phyloP scores from a whole-genome alignment of 2,888 invertebrate genomes.

The Anagyrus pseudococci region DNA sequence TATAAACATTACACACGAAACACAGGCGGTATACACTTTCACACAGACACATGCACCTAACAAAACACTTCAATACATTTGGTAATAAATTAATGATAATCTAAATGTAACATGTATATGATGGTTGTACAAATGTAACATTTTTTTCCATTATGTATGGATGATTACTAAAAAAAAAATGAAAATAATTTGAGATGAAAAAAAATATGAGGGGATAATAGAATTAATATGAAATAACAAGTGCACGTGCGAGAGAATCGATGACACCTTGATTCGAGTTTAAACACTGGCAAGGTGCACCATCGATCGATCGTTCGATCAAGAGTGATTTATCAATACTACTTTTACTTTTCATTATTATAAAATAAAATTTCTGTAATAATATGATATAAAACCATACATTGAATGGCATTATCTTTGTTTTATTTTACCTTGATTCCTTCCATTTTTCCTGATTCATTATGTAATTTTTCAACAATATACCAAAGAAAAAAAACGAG shows the following conservation, averaged over 20 bases:
- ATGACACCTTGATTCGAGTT: constrained; percentile 29
- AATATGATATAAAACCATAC: constrained; percentile 61
- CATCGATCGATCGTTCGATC: constrained; percentile 51
- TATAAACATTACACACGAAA: constrained; percentile 14
- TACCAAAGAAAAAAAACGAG: background rate
- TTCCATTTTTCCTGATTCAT: background rate
- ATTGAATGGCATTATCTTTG: constrained; percentile 55
- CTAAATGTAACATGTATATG: constrained; percentile 63
- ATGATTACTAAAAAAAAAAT: constrained; percentile 49
- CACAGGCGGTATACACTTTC: constrained; percentile 20
- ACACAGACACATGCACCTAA: constrained; percentile 42
- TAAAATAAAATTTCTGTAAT: constrained; percentile 73
- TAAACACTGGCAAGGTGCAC: constrained; percentile 14
- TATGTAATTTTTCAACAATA: background rate
- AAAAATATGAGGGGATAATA: constrained; percentile 35
- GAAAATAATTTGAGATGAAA: constrained; percentile 45
- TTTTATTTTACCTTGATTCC: background rate
- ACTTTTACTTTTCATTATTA: constrained; percentile 70
- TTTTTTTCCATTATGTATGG: constrained; percentile 61
- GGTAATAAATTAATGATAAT: constrained; percentile 58
- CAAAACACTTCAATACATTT: constrained; percentile 43
- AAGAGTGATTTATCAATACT: constrained; percentile 65
- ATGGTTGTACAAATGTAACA: constrained; percentile 65
- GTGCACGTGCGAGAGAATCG: constrained; percentile 49
- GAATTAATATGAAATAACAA: constrained; percentile 42